phyloP scores from a whole-genome alignment of 37 sponge, comb jelly and placozoan species.

The Crambe crambe region DNA sequence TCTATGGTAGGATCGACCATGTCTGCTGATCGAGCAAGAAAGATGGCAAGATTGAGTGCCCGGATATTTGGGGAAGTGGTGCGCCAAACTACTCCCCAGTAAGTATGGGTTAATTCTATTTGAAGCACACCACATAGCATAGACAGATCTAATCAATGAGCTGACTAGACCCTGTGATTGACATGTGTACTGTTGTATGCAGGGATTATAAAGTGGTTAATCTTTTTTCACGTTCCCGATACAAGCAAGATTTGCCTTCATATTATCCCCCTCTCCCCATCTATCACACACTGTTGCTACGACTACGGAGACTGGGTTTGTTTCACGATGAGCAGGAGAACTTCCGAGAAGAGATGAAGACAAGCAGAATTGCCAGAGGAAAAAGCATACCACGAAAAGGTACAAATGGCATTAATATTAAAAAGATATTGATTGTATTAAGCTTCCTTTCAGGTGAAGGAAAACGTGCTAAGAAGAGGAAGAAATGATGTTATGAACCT shows the following conservation, averaged over 20 bases:
- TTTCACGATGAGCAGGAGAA: slow-evolving; percentile 81
- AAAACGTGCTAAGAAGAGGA: slow-evolving; percentile 41
- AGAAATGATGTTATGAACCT: not conserved
- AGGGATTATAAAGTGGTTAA: slow-evolving; percentile 70
- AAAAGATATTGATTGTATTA: not conserved
- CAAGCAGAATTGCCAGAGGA: slow-evolving; percentile 56
- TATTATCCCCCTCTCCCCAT: slow-evolving; percentile 79
- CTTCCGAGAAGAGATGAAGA: slow-evolving; percentile 64
- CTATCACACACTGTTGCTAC: slow-evolving; percentile 47
- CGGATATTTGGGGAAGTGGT: slow-evolving; percentile 83
- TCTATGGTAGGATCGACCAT: no score
- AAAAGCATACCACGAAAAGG: slow-evolving; percentile 81
- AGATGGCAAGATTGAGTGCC: slow-evolving; percentile 73
- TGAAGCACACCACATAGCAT: no score
- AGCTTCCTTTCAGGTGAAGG: slow-evolving; percentile 35
- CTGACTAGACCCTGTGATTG: no score
- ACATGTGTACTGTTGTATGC: not conserved
- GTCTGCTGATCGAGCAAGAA: not conserved
- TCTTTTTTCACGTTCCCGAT: slow-evolving; percentile 61
- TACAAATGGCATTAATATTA: not conserved
- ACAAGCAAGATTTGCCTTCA: slow-evolving; percentile 23
- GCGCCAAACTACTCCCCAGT: slow-evolving; percentile 54
- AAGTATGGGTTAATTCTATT: slow-evolving; percentile 3
- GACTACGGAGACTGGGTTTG: slow-evolving; percentile 68
- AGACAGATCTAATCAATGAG: no score